A percentile compares a stretch with the other conserved stretches of the same genome.
phyloP scores from a whole-genome alignment of 2,113 vertebrate genomes.

The Hippoglossus stenolepis region DNA sequence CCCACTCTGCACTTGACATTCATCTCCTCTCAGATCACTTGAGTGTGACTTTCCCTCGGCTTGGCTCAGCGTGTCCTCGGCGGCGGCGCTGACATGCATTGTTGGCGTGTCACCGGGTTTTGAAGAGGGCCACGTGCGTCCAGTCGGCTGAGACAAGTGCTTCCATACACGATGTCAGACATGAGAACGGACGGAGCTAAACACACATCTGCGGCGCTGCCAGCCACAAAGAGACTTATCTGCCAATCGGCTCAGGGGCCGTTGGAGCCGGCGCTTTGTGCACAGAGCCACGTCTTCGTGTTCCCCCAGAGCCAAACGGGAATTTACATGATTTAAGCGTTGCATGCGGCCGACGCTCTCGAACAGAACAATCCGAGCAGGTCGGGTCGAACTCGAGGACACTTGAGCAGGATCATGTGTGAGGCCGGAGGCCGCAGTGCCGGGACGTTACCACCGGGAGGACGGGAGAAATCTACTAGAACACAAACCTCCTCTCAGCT shows the following conservation, averaged over 20 bases:
- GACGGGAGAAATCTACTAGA: no score
- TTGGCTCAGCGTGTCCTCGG: constrained; percentile 51
- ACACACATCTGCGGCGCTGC: not conserved
- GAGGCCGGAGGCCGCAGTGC: not conserved
- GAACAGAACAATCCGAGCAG: constrained; percentile 4
- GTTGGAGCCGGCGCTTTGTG: constrained; percentile 35
- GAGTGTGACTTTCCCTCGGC: constrained; percentile 67
- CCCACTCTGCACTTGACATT: constrained; percentile 64
- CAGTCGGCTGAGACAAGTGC: constrained; percentile 61
- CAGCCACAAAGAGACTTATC: constrained; percentile 50
- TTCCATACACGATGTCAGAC: constrained; percentile 49
- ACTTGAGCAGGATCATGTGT: constrained; percentile 57
- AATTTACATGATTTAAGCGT: constrained; percentile 36
- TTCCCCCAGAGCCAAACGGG: not conserved
- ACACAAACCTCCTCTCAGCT: no score
- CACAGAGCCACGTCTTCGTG: constrained; percentile 25
- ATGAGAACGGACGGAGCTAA: constrained; percentile 28
- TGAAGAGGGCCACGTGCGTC: constrained; percentile 71
- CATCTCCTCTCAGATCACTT: constrained; percentile 71
- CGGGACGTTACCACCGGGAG: no score
- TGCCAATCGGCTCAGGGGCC: constrained; percentile 34
- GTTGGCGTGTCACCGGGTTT: constrained; percentile 62
- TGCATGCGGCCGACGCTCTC: constrained; percentile 19
- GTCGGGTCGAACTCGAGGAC: constrained; percentile 27
- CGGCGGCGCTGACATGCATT: constrained; percentile 56